Evolutionary conservation across 2,113 vertebrate genomes (phyloP).

Genomic region (Haemorhous mexicanus): DNA sequence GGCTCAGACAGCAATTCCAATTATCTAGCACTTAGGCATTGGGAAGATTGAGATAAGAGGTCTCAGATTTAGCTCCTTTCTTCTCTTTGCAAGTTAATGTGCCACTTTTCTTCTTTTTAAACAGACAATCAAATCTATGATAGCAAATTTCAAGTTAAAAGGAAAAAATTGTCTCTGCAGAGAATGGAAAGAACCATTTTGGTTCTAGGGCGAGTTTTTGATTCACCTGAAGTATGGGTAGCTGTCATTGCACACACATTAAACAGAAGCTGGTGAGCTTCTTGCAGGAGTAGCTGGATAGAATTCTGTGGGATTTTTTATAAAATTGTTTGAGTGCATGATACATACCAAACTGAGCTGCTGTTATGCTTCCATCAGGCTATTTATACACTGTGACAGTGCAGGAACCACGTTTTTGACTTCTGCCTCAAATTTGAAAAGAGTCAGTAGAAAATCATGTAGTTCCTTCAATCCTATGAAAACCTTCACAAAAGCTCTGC

Average conservation of each 20-base stretch:
- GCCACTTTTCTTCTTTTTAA: neutral
- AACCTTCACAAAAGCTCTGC: neutral
- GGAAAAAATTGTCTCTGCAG: neutral
- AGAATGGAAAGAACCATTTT: slow-evolving; percentile 22
- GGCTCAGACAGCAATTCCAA: slow-evolving; percentile 44
- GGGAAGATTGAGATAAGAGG: slow-evolving; percentile 50
- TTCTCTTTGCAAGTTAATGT: slow-evolving; percentile 42
- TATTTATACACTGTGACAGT: slow-evolving; percentile 44
- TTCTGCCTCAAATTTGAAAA: slow-evolving; percentile 18
- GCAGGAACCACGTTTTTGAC: slow-evolving; percentile 23
- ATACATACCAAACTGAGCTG: neutral
- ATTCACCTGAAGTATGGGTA: neutral
- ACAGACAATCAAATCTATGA: slow-evolving; percentile 28
- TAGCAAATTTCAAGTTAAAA: neutral
- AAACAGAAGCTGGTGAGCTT: neutral
- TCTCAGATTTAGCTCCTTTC: slow-evolving; percentile 57
- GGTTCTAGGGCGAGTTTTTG: neutral
- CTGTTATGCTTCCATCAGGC: neutral
- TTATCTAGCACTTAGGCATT: slow-evolving; percentile 51
- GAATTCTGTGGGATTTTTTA: neutral
- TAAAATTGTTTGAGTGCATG: neutral
- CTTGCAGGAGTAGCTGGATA: neutral
- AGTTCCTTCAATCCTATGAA: neutral
- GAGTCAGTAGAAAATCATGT: neutral
- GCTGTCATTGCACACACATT: neutral